Evolutionary conservation across 1,140 invertebrate genomes (phyloP), one percentile per base, ranked within the genome.

Genomic region (Drosophila sechellia): DNA sequence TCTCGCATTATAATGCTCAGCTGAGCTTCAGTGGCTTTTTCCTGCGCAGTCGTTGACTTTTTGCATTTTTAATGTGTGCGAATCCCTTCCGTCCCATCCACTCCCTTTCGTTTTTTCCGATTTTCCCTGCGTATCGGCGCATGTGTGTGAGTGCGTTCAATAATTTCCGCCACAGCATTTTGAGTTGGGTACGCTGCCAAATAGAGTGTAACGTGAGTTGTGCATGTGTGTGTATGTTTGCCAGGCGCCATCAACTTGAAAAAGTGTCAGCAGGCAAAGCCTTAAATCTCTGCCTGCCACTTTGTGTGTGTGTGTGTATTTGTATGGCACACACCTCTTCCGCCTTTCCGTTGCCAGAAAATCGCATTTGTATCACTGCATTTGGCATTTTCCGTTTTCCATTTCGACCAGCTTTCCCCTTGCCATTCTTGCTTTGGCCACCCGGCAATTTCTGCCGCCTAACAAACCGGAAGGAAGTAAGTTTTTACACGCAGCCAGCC

Each of bases 401-500:
- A 31, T 31, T 39, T 53, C 70, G 49, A 42, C 12, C 10, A 34
- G 15, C 31, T 10, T 37, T 20, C 40, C 59, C 40, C 15, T 15
- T 42, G 12, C 54, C 39, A 17, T 45, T 48, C 4, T 48, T 1
- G 11, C 6, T 6, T 48, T 31, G 27, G 8, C 25, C 46, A n/a
- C 59, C 45, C 45, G 60, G 45, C 72, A 79, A 78, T 80, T 84
- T 85, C 66, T 64, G 73, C 66, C 76, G 83, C 84, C 84, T 89
- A 87, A 87, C 83, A 89, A 89, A 78, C 79, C 83, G 83, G 83
- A 87, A 87, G 83, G 83, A 87, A 87, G 84, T 83, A 83, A 89
- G 84, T 86, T 86, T 83, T 86, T 87, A 86, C 87, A 69, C 75
- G 76, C 79, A 68, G 45, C 61, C 78, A 74, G 55, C 57, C 53